Evolutionary conservation across 64 coral and sea anemone genomes (phyloP).

Genomic region (Montipora cactus): DNA sequence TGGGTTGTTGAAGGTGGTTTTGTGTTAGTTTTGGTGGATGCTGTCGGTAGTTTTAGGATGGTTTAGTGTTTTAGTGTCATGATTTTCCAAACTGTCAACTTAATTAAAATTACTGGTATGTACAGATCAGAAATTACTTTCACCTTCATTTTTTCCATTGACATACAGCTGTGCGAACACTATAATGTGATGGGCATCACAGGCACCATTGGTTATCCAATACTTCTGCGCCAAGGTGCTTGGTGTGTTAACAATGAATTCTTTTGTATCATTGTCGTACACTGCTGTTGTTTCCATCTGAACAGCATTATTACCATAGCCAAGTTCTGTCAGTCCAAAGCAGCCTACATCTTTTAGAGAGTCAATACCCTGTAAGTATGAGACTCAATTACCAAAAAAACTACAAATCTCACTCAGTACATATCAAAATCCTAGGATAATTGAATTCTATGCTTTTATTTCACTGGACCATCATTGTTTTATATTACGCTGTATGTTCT

Average conservation of each 20-base stretch:
- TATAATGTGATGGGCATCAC: constrained; percentile 60
- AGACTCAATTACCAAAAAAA: too few species aligned
- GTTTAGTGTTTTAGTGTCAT: too few species aligned
- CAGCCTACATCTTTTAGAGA: constrained; percentile 48
- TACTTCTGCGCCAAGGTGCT: constrained; percentile 54
- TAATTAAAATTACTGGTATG: neutral
- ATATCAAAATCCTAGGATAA: too few species aligned
- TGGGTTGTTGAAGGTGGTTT: too few species aligned
- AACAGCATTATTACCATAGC: constrained; percentile 63
- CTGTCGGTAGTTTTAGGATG: too few species aligned
- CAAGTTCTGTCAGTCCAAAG: constrained; percentile 59
- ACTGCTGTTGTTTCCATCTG: constrained; percentile 69
- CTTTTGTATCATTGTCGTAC: constrained; percentile 30
- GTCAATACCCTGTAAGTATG: constrained; percentile 47
- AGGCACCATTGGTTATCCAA: constrained; percentile 64
- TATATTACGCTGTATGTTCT: too few species aligned
- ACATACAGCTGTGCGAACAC: constrained; percentile 65
- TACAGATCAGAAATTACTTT: neutral
- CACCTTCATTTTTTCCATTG: constrained; percentile 65
- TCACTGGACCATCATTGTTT: too few species aligned
- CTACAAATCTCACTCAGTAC: too few species aligned
- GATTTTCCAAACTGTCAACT: too few species aligned
- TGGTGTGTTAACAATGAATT: constrained; percentile 53
- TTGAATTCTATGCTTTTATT: too few species aligned
- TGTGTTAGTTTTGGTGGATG: too few species aligned